These are phyloP conservation scores for Himalopsyche kuldschensis DNA, from an alignment of 2,888 invertebrate genomes.

Conservation along the genomic window DNA sequence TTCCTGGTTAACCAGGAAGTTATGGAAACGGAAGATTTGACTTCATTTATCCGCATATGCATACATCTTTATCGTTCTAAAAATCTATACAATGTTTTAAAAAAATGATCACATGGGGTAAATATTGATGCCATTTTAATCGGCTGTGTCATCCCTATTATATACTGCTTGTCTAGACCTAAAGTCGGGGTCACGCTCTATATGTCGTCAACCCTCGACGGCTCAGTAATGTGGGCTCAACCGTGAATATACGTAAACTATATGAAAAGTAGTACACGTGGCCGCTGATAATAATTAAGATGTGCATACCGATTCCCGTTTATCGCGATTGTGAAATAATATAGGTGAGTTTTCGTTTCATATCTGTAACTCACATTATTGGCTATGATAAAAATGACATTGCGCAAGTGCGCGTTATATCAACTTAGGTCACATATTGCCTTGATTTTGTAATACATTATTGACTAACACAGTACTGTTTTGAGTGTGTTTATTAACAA, in stretches of 20 bases:
- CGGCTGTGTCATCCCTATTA: neutral
- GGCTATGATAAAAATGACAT: neutral
- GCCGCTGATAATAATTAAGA: neutral
- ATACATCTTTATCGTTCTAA: neutral
- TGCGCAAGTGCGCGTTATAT: neutral
- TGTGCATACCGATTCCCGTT: neutral
- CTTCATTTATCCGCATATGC: neutral
- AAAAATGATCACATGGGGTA: neutral
- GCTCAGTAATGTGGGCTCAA: neutral
- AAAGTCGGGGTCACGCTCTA: neutral
- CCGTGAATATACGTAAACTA: neutral
- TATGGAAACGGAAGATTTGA: neutral
- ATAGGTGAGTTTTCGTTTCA: neutral
- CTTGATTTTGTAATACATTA: neutral
- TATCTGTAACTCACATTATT: neutral
- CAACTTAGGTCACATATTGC: neutral
- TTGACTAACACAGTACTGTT: neutral
- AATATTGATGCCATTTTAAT: neutral
- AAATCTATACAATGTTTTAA: neutral
- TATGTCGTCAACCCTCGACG: neutral
- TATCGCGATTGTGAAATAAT: neutral
- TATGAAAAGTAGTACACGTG: neutral
- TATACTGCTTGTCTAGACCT: neutral
- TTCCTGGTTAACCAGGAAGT: neutral
- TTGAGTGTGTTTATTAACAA: neutral